Conservation (phyloP, 2,888 invertebrate genomes). For the Idaea aversata region DNA sequence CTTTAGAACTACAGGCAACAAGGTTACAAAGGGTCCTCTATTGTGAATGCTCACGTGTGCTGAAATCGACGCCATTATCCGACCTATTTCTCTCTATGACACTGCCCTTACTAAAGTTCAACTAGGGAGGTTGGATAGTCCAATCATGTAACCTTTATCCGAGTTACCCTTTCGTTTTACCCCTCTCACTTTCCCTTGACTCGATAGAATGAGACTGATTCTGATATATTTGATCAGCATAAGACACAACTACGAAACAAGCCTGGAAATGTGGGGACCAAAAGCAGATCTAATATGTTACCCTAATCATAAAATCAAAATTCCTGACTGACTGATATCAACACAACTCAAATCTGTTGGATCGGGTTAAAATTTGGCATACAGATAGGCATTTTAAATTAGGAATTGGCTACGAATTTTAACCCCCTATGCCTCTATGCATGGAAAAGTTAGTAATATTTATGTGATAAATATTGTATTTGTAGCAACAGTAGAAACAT, state of each 20-base stretch:
- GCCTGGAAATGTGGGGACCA: too few species aligned
- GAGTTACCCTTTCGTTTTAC: neutral
- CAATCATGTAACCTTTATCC: neutral
- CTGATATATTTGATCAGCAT: neutral
- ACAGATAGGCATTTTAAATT: too few species aligned
- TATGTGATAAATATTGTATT: too few species aligned
- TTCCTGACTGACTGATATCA: too few species aligned
- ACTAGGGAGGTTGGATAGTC: neutral
- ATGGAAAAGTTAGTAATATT: too few species aligned
- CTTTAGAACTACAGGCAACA: constrained; percentile 1
- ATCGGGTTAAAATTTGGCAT: too few species aligned
- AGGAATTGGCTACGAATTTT: too few species aligned
- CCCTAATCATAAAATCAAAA: too few species aligned
- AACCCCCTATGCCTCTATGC: too few species aligned
- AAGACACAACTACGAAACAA: neutral
- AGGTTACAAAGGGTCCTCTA: neutral
- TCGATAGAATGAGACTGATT: neutral
- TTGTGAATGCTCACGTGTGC: neutral
- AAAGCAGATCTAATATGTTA: too few species aligned
- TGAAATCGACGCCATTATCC: neutral
- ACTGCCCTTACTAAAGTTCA: neutral
- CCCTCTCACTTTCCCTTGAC: neutral
- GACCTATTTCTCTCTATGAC: neutral
- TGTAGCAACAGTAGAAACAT: too few species aligned
- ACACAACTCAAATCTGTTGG: too few species aligned